Conservation (phyloP, 2,888 invertebrate species). For the Junonia oenone region DNA sequence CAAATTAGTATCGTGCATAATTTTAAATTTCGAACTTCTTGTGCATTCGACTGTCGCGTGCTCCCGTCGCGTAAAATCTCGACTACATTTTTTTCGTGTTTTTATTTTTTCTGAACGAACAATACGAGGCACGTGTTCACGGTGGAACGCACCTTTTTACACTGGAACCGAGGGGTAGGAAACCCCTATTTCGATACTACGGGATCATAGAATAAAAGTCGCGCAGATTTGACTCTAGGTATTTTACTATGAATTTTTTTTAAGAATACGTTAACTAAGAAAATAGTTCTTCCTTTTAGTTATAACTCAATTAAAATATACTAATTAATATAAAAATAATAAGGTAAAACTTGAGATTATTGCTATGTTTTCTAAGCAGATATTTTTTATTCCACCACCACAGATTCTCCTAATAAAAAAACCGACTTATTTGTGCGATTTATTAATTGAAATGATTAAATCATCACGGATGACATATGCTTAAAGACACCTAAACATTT, state of each 20-base stretch:
- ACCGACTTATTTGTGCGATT: too few relatives aligned
- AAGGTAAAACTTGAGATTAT: too few relatives aligned
- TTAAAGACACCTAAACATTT: too few relatives aligned
- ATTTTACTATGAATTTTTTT: background rate
- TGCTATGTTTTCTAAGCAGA: too few relatives aligned
- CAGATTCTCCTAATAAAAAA: too few relatives aligned
- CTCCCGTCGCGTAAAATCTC: slow-evolving; percentile 31
- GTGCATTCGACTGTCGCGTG: slow-evolving; percentile 35
- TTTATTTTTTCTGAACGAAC: slow-evolving; percentile 35
- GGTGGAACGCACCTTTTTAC: slow-evolving; percentile 41
- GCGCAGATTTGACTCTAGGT: slow-evolving; percentile 26
- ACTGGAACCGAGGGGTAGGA: slow-evolving; percentile 60
- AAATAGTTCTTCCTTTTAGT: too few relatives aligned
- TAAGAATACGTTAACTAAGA: background rate
- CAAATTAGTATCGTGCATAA: slow-evolving; percentile 31
- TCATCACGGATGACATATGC: too few relatives aligned
- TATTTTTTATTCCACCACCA: too few relatives aligned
- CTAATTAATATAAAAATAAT: too few relatives aligned
- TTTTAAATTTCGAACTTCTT: slow-evolving; percentile 31
- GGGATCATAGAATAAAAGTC: slow-evolving; percentile 45
- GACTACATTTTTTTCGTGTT: slow-evolving; percentile 63
- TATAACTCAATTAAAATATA: too few relatives aligned
- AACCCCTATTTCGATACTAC: slow-evolving; percentile 65
- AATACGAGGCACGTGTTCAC: slow-evolving; percentile 38
- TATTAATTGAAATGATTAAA: too few relatives aligned